Base-by-base conservation (phyloP, 2,888 invertebrate species). In the Latrodectus hesperus region DNA sequence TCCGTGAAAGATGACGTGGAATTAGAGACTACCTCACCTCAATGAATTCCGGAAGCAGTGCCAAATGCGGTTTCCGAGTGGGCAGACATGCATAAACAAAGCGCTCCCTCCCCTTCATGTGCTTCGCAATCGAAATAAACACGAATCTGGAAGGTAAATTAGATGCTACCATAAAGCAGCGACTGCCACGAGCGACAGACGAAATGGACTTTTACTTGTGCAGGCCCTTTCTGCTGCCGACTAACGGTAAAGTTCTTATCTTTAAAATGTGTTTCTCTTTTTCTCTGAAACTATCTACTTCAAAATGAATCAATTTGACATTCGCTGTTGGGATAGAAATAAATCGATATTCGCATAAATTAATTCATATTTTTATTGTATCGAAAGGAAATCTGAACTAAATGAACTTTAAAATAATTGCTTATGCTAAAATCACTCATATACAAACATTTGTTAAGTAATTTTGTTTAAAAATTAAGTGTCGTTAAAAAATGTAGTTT, bases 181-280 rank as follows among this genome's bases (percentile, higher is more conserved):
- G 60, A 60, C 60, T 60, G 60, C 60, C 60, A 16, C n/a, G 4
- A 60, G 60, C 60, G 60, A 60, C 70, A n/a, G 16, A 55, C 14
- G 74, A 49, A 64, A 86, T 86, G 86, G 86, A 86, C 80, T 81
- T 86, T 22, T 86, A 86, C 80, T 76, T 86, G 72, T 86, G 86
- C 49, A 55, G 86, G 17, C 80, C 86, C 22, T 51, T 86, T 6
- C 71, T 86, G n/a, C 17, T 86, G 49, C 86, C 86, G 49, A 64
- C 86, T 9, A 80, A 80, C 60, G 80, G 80, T 76, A 76, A 68
- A 53, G 10, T 16, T 10, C 17, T 55, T 14, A 17, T 75, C 1
- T 49, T 75, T 14, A 38, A 38, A 38, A 38, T 38, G 1, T 38
- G 38, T 38, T 38, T 38, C 4, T 38, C 38, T 38, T 38, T 38